Percentiles rank a stretch among this genome's conserved stretches.
Evolutionary conservation across 2,888 invertebrate genomes (phyloP).

Genomic region (Mellilla xanthometata): DNA sequence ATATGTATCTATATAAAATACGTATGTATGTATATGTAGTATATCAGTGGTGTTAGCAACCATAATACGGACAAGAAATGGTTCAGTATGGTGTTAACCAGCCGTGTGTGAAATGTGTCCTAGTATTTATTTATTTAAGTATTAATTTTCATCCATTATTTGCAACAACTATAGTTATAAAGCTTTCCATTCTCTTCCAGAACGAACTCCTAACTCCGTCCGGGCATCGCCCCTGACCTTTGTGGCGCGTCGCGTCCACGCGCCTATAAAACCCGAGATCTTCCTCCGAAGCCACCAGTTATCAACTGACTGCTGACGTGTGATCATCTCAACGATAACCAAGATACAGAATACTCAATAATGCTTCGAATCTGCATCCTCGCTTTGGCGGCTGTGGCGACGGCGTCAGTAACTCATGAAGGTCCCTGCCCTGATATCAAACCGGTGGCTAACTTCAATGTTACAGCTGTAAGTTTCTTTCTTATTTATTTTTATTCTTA

Average conservation of each 20-base stretch:
- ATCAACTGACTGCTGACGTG: constrained; percentile 41
- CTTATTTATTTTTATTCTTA: too few species aligned
- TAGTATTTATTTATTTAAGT: too few species aligned
- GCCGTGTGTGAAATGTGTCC: too few species aligned
- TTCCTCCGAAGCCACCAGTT: constrained; percentile 39
- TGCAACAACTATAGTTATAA: too few species aligned
- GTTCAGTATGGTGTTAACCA: too few species aligned
- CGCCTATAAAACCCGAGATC: constrained; percentile 52
- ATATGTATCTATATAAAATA: too few species aligned
- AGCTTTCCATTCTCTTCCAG: too few species aligned
- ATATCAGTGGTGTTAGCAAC: too few species aligned
- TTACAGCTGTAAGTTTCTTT: constrained; percentile 50
- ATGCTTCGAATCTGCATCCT: constrained; percentile 54
- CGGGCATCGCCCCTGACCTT: constrained; percentile 56
- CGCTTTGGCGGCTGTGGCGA: constrained; percentile 53
- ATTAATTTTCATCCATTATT: too few species aligned
- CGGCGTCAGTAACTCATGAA: constrained; percentile 51
- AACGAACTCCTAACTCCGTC: constrained; percentile 6
- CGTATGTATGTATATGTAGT: too few species aligned
- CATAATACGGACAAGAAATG: too few species aligned
- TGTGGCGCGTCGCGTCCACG: constrained; percentile 19
- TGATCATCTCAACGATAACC: constrained; percentile 25
- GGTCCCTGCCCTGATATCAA: constrained; percentile 59
- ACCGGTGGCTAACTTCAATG: constrained; percentile 59
- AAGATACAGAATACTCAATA: constrained; percentile 39